Evolutionary conservation across 1,140 invertebrate species (phyloP).

Genomic region (Latrodectus geometricus): DNA sequence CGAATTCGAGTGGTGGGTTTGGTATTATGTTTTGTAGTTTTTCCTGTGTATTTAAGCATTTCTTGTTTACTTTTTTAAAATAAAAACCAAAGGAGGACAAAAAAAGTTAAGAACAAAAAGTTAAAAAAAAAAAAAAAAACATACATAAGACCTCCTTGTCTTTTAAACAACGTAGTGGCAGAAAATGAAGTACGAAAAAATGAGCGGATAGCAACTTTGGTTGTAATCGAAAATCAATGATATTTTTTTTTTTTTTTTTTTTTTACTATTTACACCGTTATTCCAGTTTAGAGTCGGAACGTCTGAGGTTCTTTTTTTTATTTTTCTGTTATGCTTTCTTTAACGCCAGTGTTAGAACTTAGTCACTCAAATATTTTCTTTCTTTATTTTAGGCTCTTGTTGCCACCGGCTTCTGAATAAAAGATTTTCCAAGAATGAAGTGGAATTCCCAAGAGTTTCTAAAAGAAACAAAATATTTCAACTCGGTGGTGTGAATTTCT

Average conservation of each 20-base stretch:
- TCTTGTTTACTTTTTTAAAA: neutral
- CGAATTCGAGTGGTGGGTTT: slow-evolving; percentile 24
- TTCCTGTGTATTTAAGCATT: slow-evolving; percentile 5
- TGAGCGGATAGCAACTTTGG: slow-evolving; percentile 24
- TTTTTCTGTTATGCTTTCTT: slow-evolving; percentile 32
- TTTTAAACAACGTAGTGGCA: slow-evolving; percentile 30
- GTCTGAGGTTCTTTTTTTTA: neutral
- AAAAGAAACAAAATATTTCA: neutral
- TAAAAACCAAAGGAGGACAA: neutral
- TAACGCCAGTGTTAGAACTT: slow-evolving; percentile 8
- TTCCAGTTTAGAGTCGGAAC: neutral
- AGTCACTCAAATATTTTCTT: slow-evolving; percentile 13
- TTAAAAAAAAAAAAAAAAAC: neutral
- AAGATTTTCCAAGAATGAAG: slow-evolving; percentile 17
- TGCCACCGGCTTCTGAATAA: slow-evolving; percentile 2
- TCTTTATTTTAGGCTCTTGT: neutral
- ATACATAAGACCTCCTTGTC: neutral
- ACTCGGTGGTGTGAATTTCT: neutral
- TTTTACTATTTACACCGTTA: slow-evolving; percentile 54
- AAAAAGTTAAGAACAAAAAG: slow-evolving; percentile 3
- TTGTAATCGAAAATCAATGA: slow-evolving; percentile 56
- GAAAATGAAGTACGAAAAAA: slow-evolving; percentile 48
- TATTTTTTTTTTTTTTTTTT: neutral
- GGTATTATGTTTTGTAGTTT: slow-evolving; percentile 6
- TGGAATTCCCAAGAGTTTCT: slow-evolving; percentile 1